Evolutionary conservation across 2,797 vertebrate species (phyloP), one percentile per base, ranked within the genome.

Genomic region (Astyanax mexicanus): DNA sequence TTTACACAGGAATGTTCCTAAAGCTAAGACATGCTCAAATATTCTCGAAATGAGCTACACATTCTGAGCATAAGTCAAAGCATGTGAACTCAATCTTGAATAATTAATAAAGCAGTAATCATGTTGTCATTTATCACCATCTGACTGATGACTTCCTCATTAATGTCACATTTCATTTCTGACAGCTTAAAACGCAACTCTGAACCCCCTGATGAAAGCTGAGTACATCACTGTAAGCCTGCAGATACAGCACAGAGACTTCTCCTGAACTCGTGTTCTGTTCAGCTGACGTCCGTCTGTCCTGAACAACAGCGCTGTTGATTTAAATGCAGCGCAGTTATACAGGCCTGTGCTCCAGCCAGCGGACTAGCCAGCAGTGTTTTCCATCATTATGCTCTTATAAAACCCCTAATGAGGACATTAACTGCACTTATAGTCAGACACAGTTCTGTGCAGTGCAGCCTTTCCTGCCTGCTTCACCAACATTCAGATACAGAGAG

Each of bases 221-320:
- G 38, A 74, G 78, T 76, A 79, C 66, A 79, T 86, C 62, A 19
- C 4, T 69, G 57, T 29, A 47, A 73, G 77, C 38, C 69, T 42
- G 57, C 75, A 76, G 83, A 72, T 82, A 61, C 66, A 84, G 86
- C 82, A 9, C n/a, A n/a, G n/a, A 84, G 85, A 80, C 19, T 10
- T 88, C 84, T 86, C 72, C 88, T 85, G 82, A 60, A 73, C 76
- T 87, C 84, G 70, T 67, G 25, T 32, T 81, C 72, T 35, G 8
- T 79, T 74, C 44, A 85, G 51, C 69, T 89, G 81, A 80, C 81
- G 78, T 8, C 25, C 65, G 74, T 79, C n/a, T 17, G 77, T 79
- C 49, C 82, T 73, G 74, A 89, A 88, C 88, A 89, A 88, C 75
- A 81, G 67, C 74, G 72, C 79, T 89, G 87, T 90, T 82, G 57